Base-by-base conservation (phyloP, 92 coral and sea anemone genomes). In the Pocillopora grandis region DNA sequence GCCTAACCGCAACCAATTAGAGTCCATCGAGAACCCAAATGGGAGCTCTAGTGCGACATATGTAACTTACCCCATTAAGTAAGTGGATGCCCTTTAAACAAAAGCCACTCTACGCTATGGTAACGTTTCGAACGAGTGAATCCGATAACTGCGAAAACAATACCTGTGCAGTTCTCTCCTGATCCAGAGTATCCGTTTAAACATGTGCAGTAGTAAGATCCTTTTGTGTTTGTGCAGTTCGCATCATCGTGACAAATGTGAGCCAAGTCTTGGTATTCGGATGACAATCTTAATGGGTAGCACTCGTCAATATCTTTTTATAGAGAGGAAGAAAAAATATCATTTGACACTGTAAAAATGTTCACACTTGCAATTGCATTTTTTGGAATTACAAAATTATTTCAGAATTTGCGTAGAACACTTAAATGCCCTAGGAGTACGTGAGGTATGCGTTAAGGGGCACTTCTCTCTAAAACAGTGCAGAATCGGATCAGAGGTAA, bases 151-250 rank as follows among this genome's bases (percentile, higher is more conserved):
- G 12, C 33, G 21, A 66, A 1, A 36, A 35, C 63, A 9, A 17
- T 87, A 87, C 90, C 90, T 15, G 49, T 78, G 66, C 90, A 87
- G 31, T 75, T 56, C 58, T 79, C 86, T 12, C 90, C 90, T 58
- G 58, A 62, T 55, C 89, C 89, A 58, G 89, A 86, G 76, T 86
- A 86, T 21, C 89, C 89, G 19, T 18, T 62, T 67, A 78, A 84
- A 69, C 92, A 89, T 66, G 92, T 76, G 71, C 92, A 89, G 81
- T 85, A 80, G 76, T 84, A 89, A 74, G 92, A 85, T 85, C 92
- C 92, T 49, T 89, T 85, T 82, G 92, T 85, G 86, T 89, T 89
- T 72, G 92, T 85, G 68, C 92, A 89, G 83, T 89, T 89, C 35
- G 93, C 88, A 83, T 90, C 90, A 70, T 64, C 61, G 62, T 90